These are phyloP conservation scores for Erebia ligea DNA, from an alignment of 2,888 invertebrate species.

Conservation along the genomic window DNA sequence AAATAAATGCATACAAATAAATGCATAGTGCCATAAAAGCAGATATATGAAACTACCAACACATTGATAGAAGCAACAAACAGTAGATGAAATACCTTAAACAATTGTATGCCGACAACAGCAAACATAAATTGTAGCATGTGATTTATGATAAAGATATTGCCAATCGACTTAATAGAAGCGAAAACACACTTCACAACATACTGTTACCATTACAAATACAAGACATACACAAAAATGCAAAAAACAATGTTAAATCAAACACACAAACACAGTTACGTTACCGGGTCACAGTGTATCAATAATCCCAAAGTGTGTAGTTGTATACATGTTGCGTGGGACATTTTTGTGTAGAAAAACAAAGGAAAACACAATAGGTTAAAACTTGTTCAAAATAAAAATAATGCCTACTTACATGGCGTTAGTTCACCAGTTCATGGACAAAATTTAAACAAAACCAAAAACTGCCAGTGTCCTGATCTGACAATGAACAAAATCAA, in stretches of 20 bases:
- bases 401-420: conserved; percentile 65
- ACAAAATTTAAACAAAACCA: conserved; percentile 54
- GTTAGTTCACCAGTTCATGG: conserved; percentile 60
- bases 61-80: conserved; percentile 31
- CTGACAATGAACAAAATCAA: conserved; percentile 58
- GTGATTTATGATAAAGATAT: conserved; percentile 99
- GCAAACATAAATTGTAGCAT: conserved; percentile 99
- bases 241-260: conserved; percentile 42
- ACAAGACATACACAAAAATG: conserved; percentile 47
- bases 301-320: conserved; percentile 64
- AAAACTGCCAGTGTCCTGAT: conserved; percentile 68
- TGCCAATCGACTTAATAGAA: conserved; percentile 98
- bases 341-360: conserved; percentile 55
- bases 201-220: conserved; percentile 86
- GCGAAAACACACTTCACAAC: conserved; percentile 99
- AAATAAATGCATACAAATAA: background rate
- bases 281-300: conserved; percentile 59
- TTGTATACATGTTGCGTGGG: conserved; percentile 55
- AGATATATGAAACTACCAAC: conserved; percentile 16
- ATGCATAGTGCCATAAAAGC: background rate
- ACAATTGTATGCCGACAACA: conserved; percentile 99
- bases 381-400: conserved; percentile 42
- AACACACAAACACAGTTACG: conserved; percentile 53
- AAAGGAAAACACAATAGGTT: conserved; percentile 55
- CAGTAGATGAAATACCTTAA: conserved; percentile 88